Evolutionary conservation across 2,888 invertebrate species (phyloP).

Genomic region (Sclerodermus sp.): DNA sequence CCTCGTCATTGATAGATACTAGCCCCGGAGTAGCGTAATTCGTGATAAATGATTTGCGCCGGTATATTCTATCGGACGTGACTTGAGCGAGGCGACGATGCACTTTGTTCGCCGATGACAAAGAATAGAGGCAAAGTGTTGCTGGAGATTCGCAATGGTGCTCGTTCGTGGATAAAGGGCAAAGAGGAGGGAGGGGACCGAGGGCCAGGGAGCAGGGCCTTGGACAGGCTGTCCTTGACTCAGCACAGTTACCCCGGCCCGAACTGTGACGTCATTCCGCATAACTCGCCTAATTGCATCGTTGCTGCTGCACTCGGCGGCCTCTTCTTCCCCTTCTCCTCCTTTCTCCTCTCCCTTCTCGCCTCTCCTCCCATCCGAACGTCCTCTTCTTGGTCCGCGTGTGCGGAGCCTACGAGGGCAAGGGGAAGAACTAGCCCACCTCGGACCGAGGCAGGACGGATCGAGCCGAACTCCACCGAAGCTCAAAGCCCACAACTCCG

Average conservation of each 20-base stretch:
- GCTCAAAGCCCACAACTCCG: too few relatives aligned
- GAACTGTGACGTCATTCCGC: slow-evolving; percentile 57
- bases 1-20: too few relatives aligned
- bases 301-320: slow-evolving; percentile 29
- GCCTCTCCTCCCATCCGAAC: neutral
- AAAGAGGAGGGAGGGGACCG: neutral
- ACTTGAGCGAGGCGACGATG: slow-evolving; percentile 21
- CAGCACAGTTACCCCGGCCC: slow-evolving; percentile 57
- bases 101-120: slow-evolving; percentile 20
- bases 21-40: too few relatives aligned
- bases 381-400: slow-evolving; percentile 14
- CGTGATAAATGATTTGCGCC: too few relatives aligned
- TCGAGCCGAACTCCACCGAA: too few relatives aligned
- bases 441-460: too few relatives aligned
- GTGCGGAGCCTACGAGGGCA: neutral
- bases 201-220: slow-evolving; percentile 14
- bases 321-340: slow-evolving; percentile 8
- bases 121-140: slow-evolving; percentile 2
- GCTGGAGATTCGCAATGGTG: too few relatives aligned
- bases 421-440: slow-evolving; percentile 14
- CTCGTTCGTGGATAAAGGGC: too few relatives aligned
- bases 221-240: slow-evolving; percentile 57
- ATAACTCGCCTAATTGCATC: slow-evolving; percentile 59
- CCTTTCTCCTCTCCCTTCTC: slow-evolving; percentile 12
- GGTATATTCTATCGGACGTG: slow-evolving; percentile 15